phyloP scores from a whole-genome alignment of 2,888 invertebrate species.

The Metacarcinus magister region DNA sequence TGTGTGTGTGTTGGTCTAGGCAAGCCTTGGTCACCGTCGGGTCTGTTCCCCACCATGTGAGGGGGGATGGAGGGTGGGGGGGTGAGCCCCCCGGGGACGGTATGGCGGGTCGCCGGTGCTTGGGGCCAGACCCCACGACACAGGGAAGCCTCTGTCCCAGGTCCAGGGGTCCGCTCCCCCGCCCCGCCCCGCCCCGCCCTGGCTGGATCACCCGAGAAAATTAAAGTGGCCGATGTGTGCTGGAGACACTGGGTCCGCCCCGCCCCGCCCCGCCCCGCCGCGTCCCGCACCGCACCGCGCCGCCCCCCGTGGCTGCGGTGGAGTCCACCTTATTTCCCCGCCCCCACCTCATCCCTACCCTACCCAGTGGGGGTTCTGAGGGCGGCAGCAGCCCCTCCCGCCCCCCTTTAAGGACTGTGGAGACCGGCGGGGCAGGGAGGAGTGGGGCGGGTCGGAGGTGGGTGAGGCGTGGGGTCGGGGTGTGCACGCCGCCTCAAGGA shows the following conservation, averaged over 20 bases:
- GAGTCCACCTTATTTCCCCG: not conserved
- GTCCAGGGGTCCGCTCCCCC: not conserved
- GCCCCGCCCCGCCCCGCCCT: not conserved
- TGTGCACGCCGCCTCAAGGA: slow-evolving; percentile 17
- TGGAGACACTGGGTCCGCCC: slow-evolving; percentile 41
- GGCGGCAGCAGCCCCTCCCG: not conserved
- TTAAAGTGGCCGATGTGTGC: slow-evolving; percentile 48
- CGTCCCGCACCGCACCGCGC: not conserved
- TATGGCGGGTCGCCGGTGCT: not conserved
- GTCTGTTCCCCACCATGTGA: not conserved
- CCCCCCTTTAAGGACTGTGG: not conserved
- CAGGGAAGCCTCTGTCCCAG: slow-evolving; percentile 26
- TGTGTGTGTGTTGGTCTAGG: not conserved
- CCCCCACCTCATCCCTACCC: not conserved
- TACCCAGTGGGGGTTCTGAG: not conserved
- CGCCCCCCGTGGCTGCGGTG: not conserved
- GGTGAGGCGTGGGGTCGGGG: not conserved
- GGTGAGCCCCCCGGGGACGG: not conserved
- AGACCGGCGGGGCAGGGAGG: not conserved
- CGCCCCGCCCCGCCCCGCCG: slow-evolving; percentile 26
- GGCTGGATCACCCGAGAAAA: slow-evolving; percentile 41
- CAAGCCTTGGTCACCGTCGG: slow-evolving; percentile 21
- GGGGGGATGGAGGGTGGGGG: not conserved
- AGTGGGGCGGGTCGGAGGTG: not conserved
- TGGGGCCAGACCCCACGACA: not conserved